Percentiles rank a stretch among this genome's conserved stretches.
Conservation (phyloP, 1,140 invertebrate species). For the Chymomyza costata region DNA sequence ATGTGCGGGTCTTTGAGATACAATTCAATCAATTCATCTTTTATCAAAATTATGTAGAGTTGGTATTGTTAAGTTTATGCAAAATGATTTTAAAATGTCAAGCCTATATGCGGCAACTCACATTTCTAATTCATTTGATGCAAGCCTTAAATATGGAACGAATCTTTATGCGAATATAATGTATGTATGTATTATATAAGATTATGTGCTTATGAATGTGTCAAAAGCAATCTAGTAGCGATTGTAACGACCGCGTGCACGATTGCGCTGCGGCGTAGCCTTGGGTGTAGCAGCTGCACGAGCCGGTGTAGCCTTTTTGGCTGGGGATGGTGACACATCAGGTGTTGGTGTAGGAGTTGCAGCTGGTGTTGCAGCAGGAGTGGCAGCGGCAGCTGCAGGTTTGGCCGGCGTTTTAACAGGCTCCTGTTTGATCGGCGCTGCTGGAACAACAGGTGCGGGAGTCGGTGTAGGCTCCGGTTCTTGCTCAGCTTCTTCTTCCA, state of each 20-base stretch:
- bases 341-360: slow-evolving; percentile 5
- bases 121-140: too few relatives aligned
- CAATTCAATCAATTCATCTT: slow-evolving; percentile 22
- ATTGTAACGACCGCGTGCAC: slow-evolving; percentile 69
- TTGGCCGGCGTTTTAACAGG: slow-evolving; percentile 38
- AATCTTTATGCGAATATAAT: slow-evolving; percentile 16
- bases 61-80: slow-evolving; percentile 12
- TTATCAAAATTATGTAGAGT: slow-evolving; percentile 9
- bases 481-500: slow-evolving; percentile 54
- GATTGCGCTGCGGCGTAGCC: slow-evolving; percentile 62
- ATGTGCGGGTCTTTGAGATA: too few relatives aligned
- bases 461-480: slow-evolving; percentile 37
- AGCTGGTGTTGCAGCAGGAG: slow-evolving; percentile 6
- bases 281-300: slow-evolving; percentile 42
- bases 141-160: too few relatives aligned
- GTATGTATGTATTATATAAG: slow-evolving; percentile 20
- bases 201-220: slow-evolving; percentile 42
- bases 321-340: slow-evolving; percentile 36
- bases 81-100: slow-evolving; percentile 39
- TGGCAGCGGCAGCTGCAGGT: slow-evolving; percentile 1
- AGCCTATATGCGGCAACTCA: too few relatives aligned
- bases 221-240: slow-evolving; percentile 46
- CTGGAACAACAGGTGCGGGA: slow-evolving; percentile 21
- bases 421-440: slow-evolving; percentile 24
- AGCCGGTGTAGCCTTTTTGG: slow-evolving; percentile 59